Conservation (phyloP, 35 echinoderm and acorn worm species). For the Hemicentrotus pulcherrimus region DNA sequence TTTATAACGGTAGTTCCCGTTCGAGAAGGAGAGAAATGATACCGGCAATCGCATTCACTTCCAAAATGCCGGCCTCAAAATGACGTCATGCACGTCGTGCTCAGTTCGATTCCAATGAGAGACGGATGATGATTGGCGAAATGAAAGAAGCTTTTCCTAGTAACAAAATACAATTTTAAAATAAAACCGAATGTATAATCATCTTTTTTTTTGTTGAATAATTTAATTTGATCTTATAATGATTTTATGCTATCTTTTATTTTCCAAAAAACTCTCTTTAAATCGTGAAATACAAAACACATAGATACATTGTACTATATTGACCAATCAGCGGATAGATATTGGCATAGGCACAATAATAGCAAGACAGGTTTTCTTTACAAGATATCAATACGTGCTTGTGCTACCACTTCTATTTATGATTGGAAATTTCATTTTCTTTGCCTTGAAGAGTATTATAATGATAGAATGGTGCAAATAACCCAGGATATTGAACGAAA, state of each 20-base stretch:
- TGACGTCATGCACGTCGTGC: constrained; percentile 51
- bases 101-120: neutral
- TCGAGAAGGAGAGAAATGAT: constrained; percentile 21
- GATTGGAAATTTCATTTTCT: no score
- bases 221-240: no score
- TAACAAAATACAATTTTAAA: no score
- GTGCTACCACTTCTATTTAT: no score
- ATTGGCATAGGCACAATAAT: no score
- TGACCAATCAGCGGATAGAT: neutral
- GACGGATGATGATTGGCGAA: neutral
- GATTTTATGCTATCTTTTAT: neutral
- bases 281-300: neutral
- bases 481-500: no score
- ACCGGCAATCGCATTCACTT: constrained; percentile 57
- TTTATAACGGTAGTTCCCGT: constrained; percentile 29
- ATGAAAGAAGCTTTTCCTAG: neutral
- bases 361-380: no score
- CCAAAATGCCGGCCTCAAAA: constrained; percentile 82
- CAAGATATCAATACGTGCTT: no score
- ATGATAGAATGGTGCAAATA: no score
- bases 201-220: no score
- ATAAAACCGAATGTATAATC: no score
- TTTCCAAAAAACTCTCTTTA: neutral
- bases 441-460: no score
- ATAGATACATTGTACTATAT: neutral